Percentiles rank a stretch among this genome's conserved stretches.
These are phyloP conservation scores for Notocelia uddmanniana DNA, from an alignment of 2,888 invertebrate genomes.

Conservation along the genomic window DNA sequence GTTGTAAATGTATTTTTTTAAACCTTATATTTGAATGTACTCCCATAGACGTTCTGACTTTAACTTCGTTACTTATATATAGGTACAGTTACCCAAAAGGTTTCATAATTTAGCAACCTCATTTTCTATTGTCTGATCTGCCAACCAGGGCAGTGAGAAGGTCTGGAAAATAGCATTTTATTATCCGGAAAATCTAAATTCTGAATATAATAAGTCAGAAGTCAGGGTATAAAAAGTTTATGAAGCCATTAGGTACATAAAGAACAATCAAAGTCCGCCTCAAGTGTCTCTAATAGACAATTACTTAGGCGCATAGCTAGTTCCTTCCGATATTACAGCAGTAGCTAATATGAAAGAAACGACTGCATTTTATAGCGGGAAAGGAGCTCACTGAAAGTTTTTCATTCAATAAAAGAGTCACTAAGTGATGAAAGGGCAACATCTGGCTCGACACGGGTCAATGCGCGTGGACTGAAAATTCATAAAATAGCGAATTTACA, in stretches of 20 bases:
- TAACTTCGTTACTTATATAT: no score
- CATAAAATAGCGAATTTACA: slow-evolving; percentile 59
- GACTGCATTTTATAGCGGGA: slow-evolving; percentile 60
- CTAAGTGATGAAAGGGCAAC: slow-evolving; percentile 62
- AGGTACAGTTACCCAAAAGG: no score
- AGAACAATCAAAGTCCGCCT: slow-evolving; percentile 22
- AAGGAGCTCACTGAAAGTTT: slow-evolving; percentile 61
- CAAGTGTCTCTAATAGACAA: slow-evolving; percentile 25
- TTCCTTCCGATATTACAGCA: slow-evolving; percentile 38
- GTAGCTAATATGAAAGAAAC: slow-evolving; percentile 43
- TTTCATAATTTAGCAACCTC: no score
- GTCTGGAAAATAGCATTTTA: no score
- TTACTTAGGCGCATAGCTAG: slow-evolving; percentile 33
- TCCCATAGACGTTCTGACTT: no score
- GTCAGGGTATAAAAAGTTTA: slow-evolving; percentile 1
- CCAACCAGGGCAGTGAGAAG: no score
- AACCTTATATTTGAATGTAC: no score
- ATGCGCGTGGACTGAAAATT: slow-evolving; percentile 58
- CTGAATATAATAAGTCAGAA: not conserved
- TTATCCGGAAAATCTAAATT: not conserved
- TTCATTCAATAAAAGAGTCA: slow-evolving; percentile 63
- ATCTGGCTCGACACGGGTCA: slow-evolving; percentile 66
- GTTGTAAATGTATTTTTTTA: no score
- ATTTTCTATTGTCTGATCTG: no score
- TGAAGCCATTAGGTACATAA: slow-evolving; percentile 9